These are phyloP conservation scores for Chloroceryle inda DNA, from an alignment of 2,797 vertebrate species.

Conservation along the genomic window DNA sequence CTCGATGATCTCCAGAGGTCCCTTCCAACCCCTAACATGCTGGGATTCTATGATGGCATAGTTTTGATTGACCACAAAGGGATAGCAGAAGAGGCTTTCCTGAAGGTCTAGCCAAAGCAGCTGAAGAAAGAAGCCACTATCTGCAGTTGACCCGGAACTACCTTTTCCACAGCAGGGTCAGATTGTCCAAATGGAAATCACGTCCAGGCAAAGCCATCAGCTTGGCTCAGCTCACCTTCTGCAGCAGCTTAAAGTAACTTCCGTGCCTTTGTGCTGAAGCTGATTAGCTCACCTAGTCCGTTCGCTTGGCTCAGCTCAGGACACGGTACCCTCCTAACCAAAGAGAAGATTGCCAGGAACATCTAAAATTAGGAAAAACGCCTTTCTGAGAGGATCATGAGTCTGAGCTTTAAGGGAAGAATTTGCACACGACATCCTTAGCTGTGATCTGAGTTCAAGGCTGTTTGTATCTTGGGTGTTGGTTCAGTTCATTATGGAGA, in stretches of 20 bases:
- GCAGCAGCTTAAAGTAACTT: background rate
- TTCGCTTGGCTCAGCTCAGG: background rate
- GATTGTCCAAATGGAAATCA: background rate
- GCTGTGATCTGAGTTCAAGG: slow-evolving; percentile 44
- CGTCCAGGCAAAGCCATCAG: accelerated
- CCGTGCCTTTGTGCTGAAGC: background rate
- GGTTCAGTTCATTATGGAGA: background rate
- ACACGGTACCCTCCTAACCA: background rate
- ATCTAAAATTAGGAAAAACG: slow-evolving; percentile 13
- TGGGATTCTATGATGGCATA: background rate
- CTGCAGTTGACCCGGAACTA: background rate
- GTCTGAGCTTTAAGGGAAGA: background rate
- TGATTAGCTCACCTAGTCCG: background rate
- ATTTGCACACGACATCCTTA: background rate
- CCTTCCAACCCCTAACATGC: no score
- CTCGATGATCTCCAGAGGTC: no score
- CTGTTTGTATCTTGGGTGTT: slow-evolving; percentile 2
- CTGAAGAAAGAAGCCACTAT: background rate
- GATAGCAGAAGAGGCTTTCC: background rate
- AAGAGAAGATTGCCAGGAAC: background rate
- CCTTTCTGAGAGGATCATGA: background rate
- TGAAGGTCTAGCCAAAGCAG: background rate
- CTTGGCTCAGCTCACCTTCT: background rate
- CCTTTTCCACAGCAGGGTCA: background rate
- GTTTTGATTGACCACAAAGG: background rate